These are phyloP conservation scores for Tenrec ecaudatus DNA, from an alignment of 2,113 vertebrate genomes.

Conservation along the genomic window DNA sequence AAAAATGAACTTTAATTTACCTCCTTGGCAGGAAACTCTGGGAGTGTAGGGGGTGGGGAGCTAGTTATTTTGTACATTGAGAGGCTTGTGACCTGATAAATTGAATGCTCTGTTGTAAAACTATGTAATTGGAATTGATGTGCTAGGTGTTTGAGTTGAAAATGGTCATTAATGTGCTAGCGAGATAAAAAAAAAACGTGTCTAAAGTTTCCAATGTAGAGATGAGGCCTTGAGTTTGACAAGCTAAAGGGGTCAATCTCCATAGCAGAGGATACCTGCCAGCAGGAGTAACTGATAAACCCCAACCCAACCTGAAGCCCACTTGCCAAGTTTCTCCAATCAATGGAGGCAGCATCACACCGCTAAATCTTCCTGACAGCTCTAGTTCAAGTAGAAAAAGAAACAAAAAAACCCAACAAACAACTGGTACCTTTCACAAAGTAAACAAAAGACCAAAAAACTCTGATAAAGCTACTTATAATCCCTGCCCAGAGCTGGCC, in stretches of 20 bases:
- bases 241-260: constrained; percentile 38
- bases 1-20: background rate
- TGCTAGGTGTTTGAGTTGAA: background rate
- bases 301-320: constrained; percentile 43
- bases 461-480: constrained; percentile 16
- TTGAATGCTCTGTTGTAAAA: constrained; percentile 2
- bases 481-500: constrained; percentile 29
- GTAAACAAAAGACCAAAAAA: background rate
- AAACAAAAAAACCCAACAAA: background rate
- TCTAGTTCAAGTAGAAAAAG: background rate
- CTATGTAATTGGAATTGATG: constrained; percentile 18
- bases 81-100: background rate
- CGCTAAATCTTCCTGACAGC: constrained; percentile 51
- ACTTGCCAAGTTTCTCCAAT: constrained; percentile 65
- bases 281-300: constrained; percentile 37
- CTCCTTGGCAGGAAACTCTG: too few species aligned
- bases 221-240: constrained; percentile 47
- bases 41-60: background rate
- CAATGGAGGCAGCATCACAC: constrained; percentile 13
- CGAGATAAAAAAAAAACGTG: background rate
- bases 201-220: constrained; percentile 47
- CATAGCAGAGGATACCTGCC: constrained; percentile 32
- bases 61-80: constrained; percentile 41
- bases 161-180: constrained; percentile 58
- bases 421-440: constrained; percentile 34